Base-by-base conservation (phyloP, 2,113 vertebrate species). In the Mastomys natalensis region DNA sequence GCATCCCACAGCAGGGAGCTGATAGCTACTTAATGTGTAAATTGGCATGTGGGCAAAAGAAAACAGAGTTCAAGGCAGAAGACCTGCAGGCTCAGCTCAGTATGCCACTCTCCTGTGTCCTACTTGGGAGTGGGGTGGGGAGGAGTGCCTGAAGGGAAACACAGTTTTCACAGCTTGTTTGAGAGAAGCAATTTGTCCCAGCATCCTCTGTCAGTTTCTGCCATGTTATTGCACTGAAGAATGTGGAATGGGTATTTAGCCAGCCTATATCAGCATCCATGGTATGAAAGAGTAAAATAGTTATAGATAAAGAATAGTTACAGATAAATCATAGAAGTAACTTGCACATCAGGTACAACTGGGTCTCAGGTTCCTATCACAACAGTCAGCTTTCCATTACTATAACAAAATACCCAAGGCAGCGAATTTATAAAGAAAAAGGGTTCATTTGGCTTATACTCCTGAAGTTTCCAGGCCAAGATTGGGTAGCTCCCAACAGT, bases 41-140 rank as follows among this genome's bases (percentile, higher is more conserved):
- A 66, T 40, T 16, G n/a, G 45, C n/a, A 73, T 31, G 45, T 55
- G 19, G 72, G 58, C 78, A 43, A 91, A 87, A 80, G n/a, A 53
- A 40, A 55, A 1, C 34, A 77, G 53, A 64, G 62, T 24, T 58
- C 53, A 17, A 40, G 48, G 37, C 40, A 80, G 43, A 93, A 45
- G 15, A 34, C 13, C 51, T 48, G 26, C 26, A 53, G 51, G 7
- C 40, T 81, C 11, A 15, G 8, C 12, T 45, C 62, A 29, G 12
- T 12, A 31, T 26, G 19, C 8, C 7, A 8, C 3, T 2, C 13
- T 76, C 37, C 53, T 7, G 21, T 1, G 11, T 4, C 10, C 43
- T 53, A 0, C 80, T 87, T 21, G 8, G 66, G 53, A 68, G 66
- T 68, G 4, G 12, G 37, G 40, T 76, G 73, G 43, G 22, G 60